Evolutionary conservation across 30 jellyfish, hydroid and myxozoan genomes (phyloP).

Genomic region (Cassiopea xamachana): DNA sequence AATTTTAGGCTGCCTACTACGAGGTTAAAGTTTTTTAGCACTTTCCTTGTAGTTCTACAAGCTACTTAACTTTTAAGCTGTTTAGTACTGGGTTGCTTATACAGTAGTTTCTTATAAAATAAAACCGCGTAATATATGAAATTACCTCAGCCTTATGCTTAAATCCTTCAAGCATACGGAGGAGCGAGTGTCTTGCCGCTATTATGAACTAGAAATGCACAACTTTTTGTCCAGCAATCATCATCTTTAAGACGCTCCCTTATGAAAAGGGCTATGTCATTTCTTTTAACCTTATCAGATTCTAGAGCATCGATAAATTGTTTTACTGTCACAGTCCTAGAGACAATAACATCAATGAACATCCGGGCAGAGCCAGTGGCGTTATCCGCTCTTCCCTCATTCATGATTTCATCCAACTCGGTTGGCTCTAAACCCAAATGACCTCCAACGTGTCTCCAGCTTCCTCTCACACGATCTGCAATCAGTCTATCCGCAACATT

Average conservation of each 20-base stretch:
- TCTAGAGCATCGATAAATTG: neutral
- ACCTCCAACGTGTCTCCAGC: constrained; percentile 41
- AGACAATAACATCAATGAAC: constrained; percentile 1
- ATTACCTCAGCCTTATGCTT: no score
- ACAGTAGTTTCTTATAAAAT: no score
- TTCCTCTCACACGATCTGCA: neutral
- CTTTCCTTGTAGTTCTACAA: no score
- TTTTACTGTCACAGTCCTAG: neutral
- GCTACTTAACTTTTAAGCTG: no score
- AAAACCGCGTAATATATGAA: no score
- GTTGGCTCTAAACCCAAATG: neutral
- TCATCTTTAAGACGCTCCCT: neutral
- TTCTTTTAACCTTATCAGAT: neutral
- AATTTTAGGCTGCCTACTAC: no score
- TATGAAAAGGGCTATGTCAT: neutral
- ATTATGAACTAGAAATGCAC: neutral
- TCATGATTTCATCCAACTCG: constrained; percentile 2
- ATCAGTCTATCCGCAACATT: constrained; percentile 31
- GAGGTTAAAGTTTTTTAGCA: no score
- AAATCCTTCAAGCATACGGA: no score
- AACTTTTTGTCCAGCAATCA: constrained; percentile 15
- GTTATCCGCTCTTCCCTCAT: neutral
- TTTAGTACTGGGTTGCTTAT: no score
- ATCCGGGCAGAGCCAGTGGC: neutral
- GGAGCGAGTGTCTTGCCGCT: no score